phyloP scores from a whole-genome alignment of 2,888 invertebrate species.

The Papilio gigon region DNA sequence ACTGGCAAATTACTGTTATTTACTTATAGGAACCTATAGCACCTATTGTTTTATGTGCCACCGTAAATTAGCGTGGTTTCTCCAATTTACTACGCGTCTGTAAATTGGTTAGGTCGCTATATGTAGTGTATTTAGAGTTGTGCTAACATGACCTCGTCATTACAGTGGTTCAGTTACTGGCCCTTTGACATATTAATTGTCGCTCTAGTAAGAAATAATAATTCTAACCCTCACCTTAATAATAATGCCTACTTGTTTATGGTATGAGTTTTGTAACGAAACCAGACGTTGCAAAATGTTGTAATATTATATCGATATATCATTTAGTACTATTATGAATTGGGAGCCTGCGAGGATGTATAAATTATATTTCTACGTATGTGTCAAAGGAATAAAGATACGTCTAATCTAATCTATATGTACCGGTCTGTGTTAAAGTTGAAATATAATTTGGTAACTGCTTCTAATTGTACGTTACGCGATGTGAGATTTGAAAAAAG shows the following conservation, averaged over 20 bases:
- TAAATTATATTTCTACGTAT: background rate
- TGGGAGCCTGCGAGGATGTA: too few relatives aligned
- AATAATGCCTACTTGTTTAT: background rate
- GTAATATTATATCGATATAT: too few relatives aligned
- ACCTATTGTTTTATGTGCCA: constrained; percentile 41
- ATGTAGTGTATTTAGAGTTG: constrained; percentile 64
- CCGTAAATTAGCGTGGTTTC: constrained; percentile 63
- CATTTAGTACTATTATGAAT: too few relatives aligned
- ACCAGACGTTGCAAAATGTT: background rate
- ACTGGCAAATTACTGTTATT: constrained; percentile 52
- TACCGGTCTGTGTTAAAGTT: background rate
- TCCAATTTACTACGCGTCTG: constrained; percentile 68
- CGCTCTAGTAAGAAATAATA: too few relatives aligned
- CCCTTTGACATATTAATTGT: constrained; percentile 68
- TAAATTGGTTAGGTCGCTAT: constrained; percentile 58
- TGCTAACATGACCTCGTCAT: constrained; percentile 65
- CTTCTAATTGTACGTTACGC: constrained; percentile 7
- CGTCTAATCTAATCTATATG: constrained; percentile 1
- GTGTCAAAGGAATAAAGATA: constrained; percentile 1
- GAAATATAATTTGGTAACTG: constrained; percentile 3
- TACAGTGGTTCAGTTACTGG: constrained; percentile 67
- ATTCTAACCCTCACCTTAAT: too few relatives aligned
- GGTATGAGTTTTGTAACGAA: background rate
- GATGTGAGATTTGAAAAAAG: constrained; percentile 11
- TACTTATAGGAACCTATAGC: constrained; percentile 25